These are phyloP conservation scores for Aurelia coerulea DNA, from an alignment of 30 jellyfish, hydroid and myxozoan species.

Conservation along the genomic window DNA sequence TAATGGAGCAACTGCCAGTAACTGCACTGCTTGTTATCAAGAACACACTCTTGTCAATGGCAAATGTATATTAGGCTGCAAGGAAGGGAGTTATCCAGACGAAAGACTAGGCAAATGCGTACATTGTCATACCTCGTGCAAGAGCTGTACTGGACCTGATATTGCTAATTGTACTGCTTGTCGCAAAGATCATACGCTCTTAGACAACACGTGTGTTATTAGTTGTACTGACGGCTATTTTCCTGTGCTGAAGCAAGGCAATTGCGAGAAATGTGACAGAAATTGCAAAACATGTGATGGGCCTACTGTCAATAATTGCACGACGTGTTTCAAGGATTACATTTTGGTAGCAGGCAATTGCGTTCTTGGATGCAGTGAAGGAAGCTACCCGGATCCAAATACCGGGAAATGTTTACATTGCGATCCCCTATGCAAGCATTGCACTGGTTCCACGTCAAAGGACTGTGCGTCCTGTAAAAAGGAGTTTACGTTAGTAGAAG, in stretches of 20 bases:
- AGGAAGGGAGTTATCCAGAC: constrained; percentile 57
- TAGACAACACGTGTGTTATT: constrained; percentile 44
- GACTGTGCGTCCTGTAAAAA: constrained; percentile 64
- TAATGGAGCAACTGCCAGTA: constrained; percentile 37
- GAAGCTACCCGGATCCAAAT: constrained; percentile 31
- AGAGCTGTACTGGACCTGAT: constrained; percentile 82
- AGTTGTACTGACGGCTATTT: constrained; percentile 41
- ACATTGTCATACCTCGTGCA: constrained; percentile 84
- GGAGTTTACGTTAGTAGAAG: constrained; percentile 44
- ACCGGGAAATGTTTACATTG: constrained; percentile 52
- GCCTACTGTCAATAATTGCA: constrained; percentile 75
- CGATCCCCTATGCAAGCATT: constrained; percentile 50
- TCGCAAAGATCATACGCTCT: constrained; percentile 45
- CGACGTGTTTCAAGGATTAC: constrained; percentile 56
- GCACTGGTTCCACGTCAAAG: constrained; percentile 51
- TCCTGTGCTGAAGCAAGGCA: constrained; percentile 30
- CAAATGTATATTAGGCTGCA: constrained; percentile 44
- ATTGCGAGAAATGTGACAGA: constrained; percentile 63
- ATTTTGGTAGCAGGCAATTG: constrained; percentile 48
- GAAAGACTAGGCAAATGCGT: constrained; percentile 62
- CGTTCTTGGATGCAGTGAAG: constrained; percentile 48
- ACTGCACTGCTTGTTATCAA: constrained; percentile 57
- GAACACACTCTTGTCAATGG: constrained; percentile 57
- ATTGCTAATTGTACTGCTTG: constrained; percentile 80
- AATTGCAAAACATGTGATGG: constrained; percentile 81